Conservation (phyloP, 2,888 invertebrate species). For the Melieria crassipennis region DNA sequence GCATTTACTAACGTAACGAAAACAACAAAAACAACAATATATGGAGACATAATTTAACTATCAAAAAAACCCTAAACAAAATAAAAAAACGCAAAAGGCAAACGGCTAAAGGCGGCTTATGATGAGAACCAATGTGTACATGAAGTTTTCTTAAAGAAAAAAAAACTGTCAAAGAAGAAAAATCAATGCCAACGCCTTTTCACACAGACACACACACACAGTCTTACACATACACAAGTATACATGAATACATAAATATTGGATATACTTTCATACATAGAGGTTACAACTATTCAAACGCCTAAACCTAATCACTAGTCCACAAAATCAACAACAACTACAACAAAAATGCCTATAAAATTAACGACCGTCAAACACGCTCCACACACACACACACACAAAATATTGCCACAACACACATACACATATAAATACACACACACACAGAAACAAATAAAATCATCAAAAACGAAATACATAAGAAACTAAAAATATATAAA, state of each 20-base stretch:
- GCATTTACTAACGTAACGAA: conserved; percentile 15
- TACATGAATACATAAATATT: too few species aligned
- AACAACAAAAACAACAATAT: background rate
- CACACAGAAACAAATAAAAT: conserved; percentile 8
- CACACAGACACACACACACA: conserved; percentile 4
- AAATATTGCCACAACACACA: background rate
- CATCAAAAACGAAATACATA: conserved; percentile 31
- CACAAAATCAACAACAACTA: too few species aligned
- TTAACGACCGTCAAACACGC: too few species aligned
- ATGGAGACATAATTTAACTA: background rate
- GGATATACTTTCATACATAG: too few species aligned
- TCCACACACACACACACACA: conserved; percentile 10
- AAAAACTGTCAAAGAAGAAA: background rate
- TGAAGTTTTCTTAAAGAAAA: too few species aligned
- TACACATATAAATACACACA: background rate
- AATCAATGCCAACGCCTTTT: background rate
- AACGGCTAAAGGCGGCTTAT: too few species aligned
- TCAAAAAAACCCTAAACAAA: background rate
- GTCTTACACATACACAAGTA: background rate
- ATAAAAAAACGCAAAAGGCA: background rate
- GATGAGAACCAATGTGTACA: too few species aligned
- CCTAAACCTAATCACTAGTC: too few species aligned
- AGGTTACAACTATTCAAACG: too few species aligned
- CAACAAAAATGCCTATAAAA: too few species aligned
- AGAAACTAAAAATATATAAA: conserved; percentile 25